Evolutionary conservation across 2,797 vertebrate genomes (phyloP).

Genomic region (Anabas testudineus): DNA sequence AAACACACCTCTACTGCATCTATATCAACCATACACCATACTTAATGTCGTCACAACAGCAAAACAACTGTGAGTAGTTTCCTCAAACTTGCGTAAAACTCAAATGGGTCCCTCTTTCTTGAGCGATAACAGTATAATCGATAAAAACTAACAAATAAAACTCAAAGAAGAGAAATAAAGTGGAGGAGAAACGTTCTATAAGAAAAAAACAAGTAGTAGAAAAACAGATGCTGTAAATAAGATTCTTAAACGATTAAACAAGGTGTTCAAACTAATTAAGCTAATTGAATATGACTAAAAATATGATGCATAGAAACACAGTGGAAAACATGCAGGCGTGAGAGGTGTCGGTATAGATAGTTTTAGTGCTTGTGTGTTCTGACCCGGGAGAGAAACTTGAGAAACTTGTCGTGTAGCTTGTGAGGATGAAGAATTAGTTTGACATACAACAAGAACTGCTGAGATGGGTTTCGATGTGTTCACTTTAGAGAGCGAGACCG

Average conservation of each 20-base stretch:
- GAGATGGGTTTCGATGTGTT: conserved; percentile 30
- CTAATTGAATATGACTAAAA: conserved; percentile 42
- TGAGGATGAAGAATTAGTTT: conserved; percentile 47
- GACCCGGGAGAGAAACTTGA: conserved; percentile 13
- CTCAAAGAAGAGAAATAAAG: conserved; percentile 3
- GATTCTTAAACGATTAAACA: conserved; percentile 4
- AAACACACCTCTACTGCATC: not conserved
- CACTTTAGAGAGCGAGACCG: not conserved
- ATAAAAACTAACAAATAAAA: not conserved
- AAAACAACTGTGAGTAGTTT: conserved; percentile 8
- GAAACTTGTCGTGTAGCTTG: conserved; percentile 16
- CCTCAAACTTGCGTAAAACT: too few relatives aligned
- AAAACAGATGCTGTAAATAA: conserved; percentile 17
- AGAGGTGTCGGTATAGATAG: conserved; percentile 29
- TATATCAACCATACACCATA: not conserved
- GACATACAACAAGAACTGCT: conserved; percentile 13
- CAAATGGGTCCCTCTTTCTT: too few relatives aligned
- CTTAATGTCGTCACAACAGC: not conserved
- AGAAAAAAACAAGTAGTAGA: conserved; percentile 84
- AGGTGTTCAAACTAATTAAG: conserved; percentile 25
- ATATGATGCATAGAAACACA: conserved; percentile 23
- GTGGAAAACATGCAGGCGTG: conserved; percentile 3
- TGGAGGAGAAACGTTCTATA: conserved; percentile 75
- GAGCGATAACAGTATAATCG: not conserved
- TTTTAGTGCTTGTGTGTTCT: conserved; percentile 14